Evolutionary conservation across 1,140 invertebrate genomes (phyloP), one percentile per base, ranked within the genome.

Genomic region (Drosophila micromelanica): DNA sequence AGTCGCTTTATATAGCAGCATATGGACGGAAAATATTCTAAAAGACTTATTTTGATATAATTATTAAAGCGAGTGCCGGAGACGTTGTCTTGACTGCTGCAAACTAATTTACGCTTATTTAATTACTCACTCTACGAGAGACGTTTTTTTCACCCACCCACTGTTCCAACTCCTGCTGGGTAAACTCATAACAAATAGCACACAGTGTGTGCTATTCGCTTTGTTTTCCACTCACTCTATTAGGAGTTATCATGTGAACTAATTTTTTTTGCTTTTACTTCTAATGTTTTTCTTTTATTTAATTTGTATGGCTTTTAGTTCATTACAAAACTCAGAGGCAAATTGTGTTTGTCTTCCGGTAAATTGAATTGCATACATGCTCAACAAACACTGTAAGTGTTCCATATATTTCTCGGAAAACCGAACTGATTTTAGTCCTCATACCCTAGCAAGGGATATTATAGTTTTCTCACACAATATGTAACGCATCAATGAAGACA

Each of bases 281-380:
- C 68, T 84, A 76, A 77, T 85, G 63, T 64, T 65, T 70, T 70
- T 27, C 20, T 71, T 71, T 55, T 61, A 65, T 76, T 65, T 59
- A 13, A 46, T 73, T 74, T 67, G 42, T 40, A 45, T 46, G 62
- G 61, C 77, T 71, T 80, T 75, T 60, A 80, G 68, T 72, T 80
- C 70, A 85, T 80, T 86, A 61, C 51, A 43, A 51, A 20, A n/a
- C 48, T 48, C 51, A 45, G 43, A 49, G 54, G 40, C n/a, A 20
- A 60, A 68, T 60, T 46, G 59, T 72, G 60, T 46, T 80, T 73
- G 72, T 52, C 56, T 38, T 64, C 27, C 49, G 59, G 48, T 17
- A 71, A 75, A 75, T 75, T 65, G 55, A 72, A 75, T 71, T 43
- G 56, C 23, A 42, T 23, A 48, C 69, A 61, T 73, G 45, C 37